phyloP scores from a whole-genome alignment of 2,113 vertebrate species.

The Zeus faber region DNA sequence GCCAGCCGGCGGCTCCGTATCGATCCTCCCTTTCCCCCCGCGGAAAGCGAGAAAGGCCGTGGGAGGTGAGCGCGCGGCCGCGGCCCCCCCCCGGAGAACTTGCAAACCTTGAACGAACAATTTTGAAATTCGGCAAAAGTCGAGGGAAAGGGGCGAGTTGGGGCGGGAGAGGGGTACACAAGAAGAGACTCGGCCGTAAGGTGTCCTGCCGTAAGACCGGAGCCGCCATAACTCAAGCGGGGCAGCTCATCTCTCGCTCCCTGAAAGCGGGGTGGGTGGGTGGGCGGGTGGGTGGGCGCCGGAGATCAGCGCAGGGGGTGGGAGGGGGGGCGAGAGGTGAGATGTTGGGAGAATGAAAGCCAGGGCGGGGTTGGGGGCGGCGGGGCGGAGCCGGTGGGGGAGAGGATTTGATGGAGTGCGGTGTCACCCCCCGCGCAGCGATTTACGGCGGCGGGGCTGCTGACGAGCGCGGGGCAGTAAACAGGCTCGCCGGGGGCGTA shows the following conservation, averaged over 20 bases:
- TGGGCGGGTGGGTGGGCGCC: constrained; percentile 18
- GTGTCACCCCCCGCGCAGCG: constrained; percentile 92
- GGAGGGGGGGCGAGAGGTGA: constrained; percentile 46
- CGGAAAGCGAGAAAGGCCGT: background rate
- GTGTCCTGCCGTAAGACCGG: constrained; percentile 89
- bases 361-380: constrained; percentile 12
- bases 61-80: no score
- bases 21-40: background rate
- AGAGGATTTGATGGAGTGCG: constrained; percentile 90
- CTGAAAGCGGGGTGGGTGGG: background rate
- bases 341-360: constrained; percentile 27
- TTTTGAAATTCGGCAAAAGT: constrained; percentile 21
- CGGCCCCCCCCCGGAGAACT: constrained; percentile 1
- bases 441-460: constrained; percentile 98
- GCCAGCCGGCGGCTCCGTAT: background rate
- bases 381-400: constrained; percentile 39
- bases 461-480: constrained; percentile 98
- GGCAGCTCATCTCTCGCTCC: constrained; percentile 92
- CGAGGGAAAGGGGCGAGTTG: constrained; percentile 36
- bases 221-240: constrained; percentile 94
- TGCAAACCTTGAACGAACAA: constrained; percentile 42
- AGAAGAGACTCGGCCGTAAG: constrained; percentile 64
- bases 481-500: constrained; percentile 96
- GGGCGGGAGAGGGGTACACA: constrained; percentile 30
- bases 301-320: background rate